phyloP scores from a whole-genome alignment of 2,888 invertebrate species.

The Synanthedon formicaeformis region DNA sequence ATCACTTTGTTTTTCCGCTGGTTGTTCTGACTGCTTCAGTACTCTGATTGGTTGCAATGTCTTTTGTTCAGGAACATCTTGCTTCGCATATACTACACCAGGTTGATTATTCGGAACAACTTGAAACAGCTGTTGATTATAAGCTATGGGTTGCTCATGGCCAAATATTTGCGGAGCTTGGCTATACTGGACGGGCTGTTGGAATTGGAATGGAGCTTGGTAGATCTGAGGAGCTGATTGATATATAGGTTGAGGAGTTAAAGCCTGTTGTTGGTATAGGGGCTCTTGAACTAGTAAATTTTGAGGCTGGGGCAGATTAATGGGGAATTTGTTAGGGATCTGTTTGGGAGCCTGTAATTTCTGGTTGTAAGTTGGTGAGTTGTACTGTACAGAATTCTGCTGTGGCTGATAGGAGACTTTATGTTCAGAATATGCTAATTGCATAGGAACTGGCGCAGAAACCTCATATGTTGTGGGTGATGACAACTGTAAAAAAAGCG shows the following conservation, averaged over 20 bases:
- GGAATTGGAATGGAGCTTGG: slow-evolving; percentile 4
- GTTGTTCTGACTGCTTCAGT: slow-evolving; percentile 11
- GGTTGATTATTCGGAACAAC: slow-evolving; percentile 8
- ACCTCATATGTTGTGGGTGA: slow-evolving; percentile 43
- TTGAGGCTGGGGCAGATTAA: slow-evolving; percentile 9
- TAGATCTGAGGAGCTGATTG: slow-evolving; percentile 3
- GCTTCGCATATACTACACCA: slow-evolving; percentile 7
- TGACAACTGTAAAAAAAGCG: slow-evolving; percentile 26
- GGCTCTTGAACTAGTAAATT: slow-evolving; percentile 15
- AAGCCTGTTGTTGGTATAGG: slow-evolving; percentile 4
- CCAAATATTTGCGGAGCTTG: slow-evolving; percentile 7
- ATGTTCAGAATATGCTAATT: slow-evolving; percentile 43
- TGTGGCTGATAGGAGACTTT: slow-evolving; percentile 26
- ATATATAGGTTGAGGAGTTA: slow-evolving; percentile 6
- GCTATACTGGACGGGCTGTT: slow-evolving; percentile 7
- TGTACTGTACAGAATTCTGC: slow-evolving; percentile 17
- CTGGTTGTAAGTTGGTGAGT: slow-evolving; percentile 13
- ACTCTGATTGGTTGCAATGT: slow-evolving; percentile 11
- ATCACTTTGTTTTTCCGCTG: background rate
- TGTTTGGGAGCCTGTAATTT: slow-evolving; percentile 11
- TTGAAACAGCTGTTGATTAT: slow-evolving; percentile 10
- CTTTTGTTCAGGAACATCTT: slow-evolving; percentile 7
- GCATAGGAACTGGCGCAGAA: slow-evolving; percentile 41
- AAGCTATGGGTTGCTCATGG: slow-evolving; percentile 6
- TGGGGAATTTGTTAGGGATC: slow-evolving; percentile 5